These are phyloP conservation scores for Drepana arcuata DNA, from an alignment of 1,140 invertebrate genomes.

Conservation along the genomic window DNA sequence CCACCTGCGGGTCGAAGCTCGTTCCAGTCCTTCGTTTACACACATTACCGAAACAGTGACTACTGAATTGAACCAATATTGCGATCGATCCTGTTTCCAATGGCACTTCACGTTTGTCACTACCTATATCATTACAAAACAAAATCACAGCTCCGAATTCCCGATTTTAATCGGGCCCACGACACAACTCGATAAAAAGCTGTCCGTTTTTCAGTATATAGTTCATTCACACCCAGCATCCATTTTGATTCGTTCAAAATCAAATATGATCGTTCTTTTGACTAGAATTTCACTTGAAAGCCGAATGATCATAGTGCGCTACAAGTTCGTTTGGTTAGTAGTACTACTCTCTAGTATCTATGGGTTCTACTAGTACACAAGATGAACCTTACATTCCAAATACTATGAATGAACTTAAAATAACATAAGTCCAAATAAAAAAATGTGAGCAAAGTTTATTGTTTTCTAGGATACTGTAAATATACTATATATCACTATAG, in stretches of 20 bases:
- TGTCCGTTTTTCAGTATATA: slow-evolving; percentile 71
- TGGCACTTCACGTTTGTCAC: slow-evolving; percentile 43
- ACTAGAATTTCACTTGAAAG: slow-evolving; percentile 48
- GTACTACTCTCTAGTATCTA: no score
- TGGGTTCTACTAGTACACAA: no score
- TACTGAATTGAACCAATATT: slow-evolving; percentile 41
- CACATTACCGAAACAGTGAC: slow-evolving; percentile 65
- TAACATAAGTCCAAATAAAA: no score
- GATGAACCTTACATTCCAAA: no score
- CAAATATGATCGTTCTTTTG: slow-evolving; percentile 69
- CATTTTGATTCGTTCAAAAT: slow-evolving; percentile 74
- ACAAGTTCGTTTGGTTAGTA: no score
- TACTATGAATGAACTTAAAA: no score
- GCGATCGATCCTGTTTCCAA: slow-evolving; percentile 22
- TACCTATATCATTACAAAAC: slow-evolving; percentile 41
- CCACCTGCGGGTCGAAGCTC: slow-evolving; percentile 55
- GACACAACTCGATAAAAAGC: slow-evolving; percentile 68
- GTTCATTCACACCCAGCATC: slow-evolving; percentile 74
- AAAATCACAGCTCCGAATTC: slow-evolving; percentile 57
- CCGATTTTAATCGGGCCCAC: slow-evolving; percentile 59
- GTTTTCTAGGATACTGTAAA: no score
- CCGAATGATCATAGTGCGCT: slow-evolving; percentile 11
- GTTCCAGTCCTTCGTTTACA: slow-evolving; percentile 53
- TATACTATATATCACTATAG: no score
- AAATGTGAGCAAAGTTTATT: no score